These are phyloP conservation scores for Agrotis clavis DNA, from an alignment of 2,888 invertebrate species.

Conservation along the genomic window DNA sequence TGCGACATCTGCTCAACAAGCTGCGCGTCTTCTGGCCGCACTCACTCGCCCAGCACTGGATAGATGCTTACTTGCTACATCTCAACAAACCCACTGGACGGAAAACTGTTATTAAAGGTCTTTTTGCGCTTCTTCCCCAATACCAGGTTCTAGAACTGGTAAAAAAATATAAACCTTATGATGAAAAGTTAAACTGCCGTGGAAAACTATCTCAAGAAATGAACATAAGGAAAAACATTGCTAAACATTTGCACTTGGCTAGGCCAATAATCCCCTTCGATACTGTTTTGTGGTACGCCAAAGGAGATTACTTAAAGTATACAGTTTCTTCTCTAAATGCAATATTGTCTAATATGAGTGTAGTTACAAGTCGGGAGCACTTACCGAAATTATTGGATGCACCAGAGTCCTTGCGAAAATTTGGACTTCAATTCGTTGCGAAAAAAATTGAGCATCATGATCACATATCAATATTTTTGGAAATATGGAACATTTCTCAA, in stretches of 20 bases:
- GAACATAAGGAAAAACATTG: slow-evolving; percentile 77
- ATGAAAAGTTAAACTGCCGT: slow-evolving; percentile 78
- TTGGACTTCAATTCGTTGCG: slow-evolving; percentile 73
- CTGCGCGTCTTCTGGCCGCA: slow-evolving; percentile 80
- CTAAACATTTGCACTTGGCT: slow-evolving; percentile 76
- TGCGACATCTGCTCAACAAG: slow-evolving; percentile 73
- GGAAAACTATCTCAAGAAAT: slow-evolving; percentile 69
- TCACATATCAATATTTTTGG: slow-evolving; percentile 66
- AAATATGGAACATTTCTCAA: slow-evolving; percentile 74
- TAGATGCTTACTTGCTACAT: slow-evolving; percentile 64
- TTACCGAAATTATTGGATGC: slow-evolving; percentile 72
- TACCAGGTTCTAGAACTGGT: slow-evolving; percentile 71
- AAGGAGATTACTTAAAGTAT: slow-evolving; percentile 82
- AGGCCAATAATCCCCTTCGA: slow-evolving; percentile 77
- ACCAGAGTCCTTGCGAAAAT: slow-evolving; percentile 79
- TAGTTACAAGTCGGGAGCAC: slow-evolving; percentile 63
- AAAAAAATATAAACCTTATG: slow-evolving; percentile 73
- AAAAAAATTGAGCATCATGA: slow-evolving; percentile 71
- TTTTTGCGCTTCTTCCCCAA: slow-evolving; percentile 73
- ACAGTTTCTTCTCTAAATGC: slow-evolving; percentile 79
- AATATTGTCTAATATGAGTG: slow-evolving; percentile 74
- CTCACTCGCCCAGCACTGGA: slow-evolving; percentile 74
- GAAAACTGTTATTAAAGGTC: slow-evolving; percentile 70
- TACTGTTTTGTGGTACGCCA: slow-evolving; percentile 76
- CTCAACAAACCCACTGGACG: slow-evolving; percentile 70